phyloP scores from a whole-genome alignment of 2,888 invertebrate species.

The Lasioglossum pauxillum region DNA sequence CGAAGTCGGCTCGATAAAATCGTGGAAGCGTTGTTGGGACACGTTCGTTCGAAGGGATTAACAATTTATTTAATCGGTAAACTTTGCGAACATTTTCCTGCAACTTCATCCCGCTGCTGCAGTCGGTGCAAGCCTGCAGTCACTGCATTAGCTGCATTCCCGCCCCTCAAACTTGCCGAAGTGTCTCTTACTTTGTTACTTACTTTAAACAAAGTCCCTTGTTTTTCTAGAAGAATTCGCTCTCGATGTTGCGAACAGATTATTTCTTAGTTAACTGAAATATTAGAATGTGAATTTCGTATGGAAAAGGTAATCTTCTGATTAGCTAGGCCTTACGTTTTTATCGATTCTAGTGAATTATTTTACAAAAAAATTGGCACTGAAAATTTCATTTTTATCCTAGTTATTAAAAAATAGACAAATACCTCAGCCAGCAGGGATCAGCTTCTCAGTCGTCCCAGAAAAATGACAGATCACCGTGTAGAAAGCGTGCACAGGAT shows the following conservation, averaged over 20 bases:
- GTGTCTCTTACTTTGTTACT: not conserved
- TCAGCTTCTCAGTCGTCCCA: not conserved
- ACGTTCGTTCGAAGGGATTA: slow-evolving; percentile 35
- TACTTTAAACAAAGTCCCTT: not conserved
- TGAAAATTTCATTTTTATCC: not conserved
- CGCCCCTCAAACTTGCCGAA: not conserved
- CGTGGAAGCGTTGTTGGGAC: slow-evolving; percentile 16
- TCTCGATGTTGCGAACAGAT: not conserved
- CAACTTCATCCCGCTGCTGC: not conserved
- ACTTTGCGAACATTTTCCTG: slow-evolving; percentile 6
- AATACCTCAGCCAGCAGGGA: no score
- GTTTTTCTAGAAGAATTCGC: not conserved
- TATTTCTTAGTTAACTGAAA: no score
- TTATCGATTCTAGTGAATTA: not conserved
- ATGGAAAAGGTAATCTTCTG: no score
- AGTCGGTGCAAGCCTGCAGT: not conserved
- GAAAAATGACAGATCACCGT: not conserved
- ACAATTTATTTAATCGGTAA: slow-evolving; percentile 49
- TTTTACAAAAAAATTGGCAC: not conserved
- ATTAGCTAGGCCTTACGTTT: no score
- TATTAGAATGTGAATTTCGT: no score
- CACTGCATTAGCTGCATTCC: not conserved
- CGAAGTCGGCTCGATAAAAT: slow-evolving; percentile 31
- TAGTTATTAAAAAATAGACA: not conserved
- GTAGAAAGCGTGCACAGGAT: not conserved